Conservation (phyloP, 2,888 invertebrate species). For the Spisula subtruncata region DNA sequence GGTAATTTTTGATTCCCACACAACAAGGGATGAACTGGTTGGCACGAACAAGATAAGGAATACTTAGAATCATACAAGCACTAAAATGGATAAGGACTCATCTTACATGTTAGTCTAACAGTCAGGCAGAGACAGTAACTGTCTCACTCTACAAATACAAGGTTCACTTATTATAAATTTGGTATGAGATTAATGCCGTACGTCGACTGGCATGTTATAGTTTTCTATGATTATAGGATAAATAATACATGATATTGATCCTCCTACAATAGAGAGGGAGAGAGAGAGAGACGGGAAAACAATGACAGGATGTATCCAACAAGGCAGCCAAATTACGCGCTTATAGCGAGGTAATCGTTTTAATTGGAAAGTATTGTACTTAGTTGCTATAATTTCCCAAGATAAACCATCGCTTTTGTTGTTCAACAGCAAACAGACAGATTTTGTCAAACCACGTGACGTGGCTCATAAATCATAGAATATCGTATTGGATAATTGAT, state of each 20-base stretch:
- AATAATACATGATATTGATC: conserved; percentile 48
- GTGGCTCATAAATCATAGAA: background rate
- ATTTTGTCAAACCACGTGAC: conserved; percentile 3
- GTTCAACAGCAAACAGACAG: conserved; percentile 7
- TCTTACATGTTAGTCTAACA: too few species aligned
- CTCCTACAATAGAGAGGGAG: too few species aligned
- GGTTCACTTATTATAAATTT: too few species aligned
- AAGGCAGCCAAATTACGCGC: conserved; percentile 47
- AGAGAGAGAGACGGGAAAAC: conserved; percentile 34
- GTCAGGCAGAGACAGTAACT: too few species aligned
- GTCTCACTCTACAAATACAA: too few species aligned
- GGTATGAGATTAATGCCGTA: background rate
- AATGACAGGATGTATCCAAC: conserved; percentile 35
- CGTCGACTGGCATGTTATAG: background rate
- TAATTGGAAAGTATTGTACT: conserved; percentile 51
- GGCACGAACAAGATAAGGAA: too few species aligned
- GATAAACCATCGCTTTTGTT: conserved; percentile 21
- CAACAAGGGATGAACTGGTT: too few species aligned
- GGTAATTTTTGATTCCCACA: too few species aligned
- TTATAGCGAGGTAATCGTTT: conserved; percentile 44
- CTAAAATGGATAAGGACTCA: too few species aligned
- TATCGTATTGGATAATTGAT: background rate
- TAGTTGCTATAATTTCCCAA: conserved; percentile 40
- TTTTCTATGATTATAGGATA: conserved; percentile 35
- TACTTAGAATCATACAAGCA: too few species aligned